Conservation (phyloP, 1,140 invertebrate species). For the Glossosoma conforme region DNA sequence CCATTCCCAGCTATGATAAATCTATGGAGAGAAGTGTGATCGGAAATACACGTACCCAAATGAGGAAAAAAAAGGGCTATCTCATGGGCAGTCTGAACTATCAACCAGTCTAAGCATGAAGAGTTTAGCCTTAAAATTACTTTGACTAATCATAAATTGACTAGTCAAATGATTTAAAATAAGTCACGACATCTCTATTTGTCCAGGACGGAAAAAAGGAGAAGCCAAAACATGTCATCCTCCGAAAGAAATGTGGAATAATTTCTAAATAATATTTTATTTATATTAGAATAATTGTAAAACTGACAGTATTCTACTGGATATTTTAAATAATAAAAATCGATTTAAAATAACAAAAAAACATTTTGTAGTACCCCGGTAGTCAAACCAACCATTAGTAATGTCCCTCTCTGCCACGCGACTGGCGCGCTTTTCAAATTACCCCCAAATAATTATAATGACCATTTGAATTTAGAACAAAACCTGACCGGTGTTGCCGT, state of each 20-base stretch:
- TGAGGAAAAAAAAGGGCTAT: too few species aligned
- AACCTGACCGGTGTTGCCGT: conserved; percentile 5
- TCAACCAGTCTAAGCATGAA: too few species aligned
- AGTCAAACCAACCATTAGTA: conserved; percentile 15
- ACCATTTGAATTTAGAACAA: conserved; percentile 10
- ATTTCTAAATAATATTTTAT: too few species aligned
- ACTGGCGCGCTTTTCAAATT: neutral
- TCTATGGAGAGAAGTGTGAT: too few species aligned
- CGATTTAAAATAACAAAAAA: conserved; percentile 3
- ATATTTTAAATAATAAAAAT: neutral
- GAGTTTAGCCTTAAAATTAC: neutral
- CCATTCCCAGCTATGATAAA: too few species aligned
- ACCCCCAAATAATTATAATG: conserved; percentile 10
- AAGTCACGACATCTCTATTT: neutral
- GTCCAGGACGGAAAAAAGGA: neutral
- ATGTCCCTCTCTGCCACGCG: conserved; percentile 7
- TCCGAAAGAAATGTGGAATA: neutral
- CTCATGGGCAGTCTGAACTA: too few species aligned
- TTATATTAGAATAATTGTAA: too few species aligned
- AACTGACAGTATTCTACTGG: neutral
- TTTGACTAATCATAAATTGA: neutral
- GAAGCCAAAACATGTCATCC: neutral
- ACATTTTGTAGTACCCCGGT: conserved; percentile 1
- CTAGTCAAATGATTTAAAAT: neutral
- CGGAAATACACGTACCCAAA: too few species aligned